Evolutionary conservation across 2,113 vertebrate genomes (phyloP).

Genomic region (Stigmatopora nigra): DNA sequence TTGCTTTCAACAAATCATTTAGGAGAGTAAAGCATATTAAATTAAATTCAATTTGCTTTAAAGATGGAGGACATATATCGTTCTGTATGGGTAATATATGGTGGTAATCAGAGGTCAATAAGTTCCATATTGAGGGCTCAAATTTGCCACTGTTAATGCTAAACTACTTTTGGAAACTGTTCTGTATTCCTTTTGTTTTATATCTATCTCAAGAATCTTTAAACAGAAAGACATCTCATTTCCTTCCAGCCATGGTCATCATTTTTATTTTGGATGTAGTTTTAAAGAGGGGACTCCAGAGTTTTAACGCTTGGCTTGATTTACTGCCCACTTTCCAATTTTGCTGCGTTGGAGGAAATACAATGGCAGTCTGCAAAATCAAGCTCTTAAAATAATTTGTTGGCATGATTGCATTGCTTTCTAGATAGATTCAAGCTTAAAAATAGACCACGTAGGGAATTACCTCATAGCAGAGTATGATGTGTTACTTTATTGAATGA

Average conservation of each 20-base stretch:
- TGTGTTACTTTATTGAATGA: constrained; percentile 17
- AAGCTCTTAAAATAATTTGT: constrained; percentile 73
- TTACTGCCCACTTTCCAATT: constrained; percentile 56
- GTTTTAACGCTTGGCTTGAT: constrained; percentile 60
- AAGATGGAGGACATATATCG: not conserved
- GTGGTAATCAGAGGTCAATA: no score
- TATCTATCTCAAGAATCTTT: constrained; percentile 30
- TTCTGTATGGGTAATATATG: not conserved
- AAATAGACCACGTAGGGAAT: constrained; percentile 39
- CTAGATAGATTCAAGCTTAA: constrained; percentile 39
- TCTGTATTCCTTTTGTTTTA: constrained; percentile 1
- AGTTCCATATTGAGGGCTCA: no score
- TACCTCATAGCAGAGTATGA: constrained; percentile 23
- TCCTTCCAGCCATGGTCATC: constrained; percentile 30
- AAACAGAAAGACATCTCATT: constrained; percentile 28
- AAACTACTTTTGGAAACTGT: constrained; percentile 7
- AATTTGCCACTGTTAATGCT: not conserved
- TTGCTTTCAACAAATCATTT: not conserved
- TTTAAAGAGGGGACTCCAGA: constrained; percentile 50
- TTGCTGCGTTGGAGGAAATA: constrained; percentile 49
- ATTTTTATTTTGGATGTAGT: constrained; percentile 41
- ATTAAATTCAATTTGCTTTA: not conserved
- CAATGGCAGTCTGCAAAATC: constrained; percentile 58
- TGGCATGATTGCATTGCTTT: constrained; percentile 54
- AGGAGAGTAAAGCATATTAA: not conserved